Evolutionary conservation across 2,888 invertebrate species (phyloP), one percentile per base, ranked within the genome.

Genomic region (Ramazzottius varieornatus): DNA sequence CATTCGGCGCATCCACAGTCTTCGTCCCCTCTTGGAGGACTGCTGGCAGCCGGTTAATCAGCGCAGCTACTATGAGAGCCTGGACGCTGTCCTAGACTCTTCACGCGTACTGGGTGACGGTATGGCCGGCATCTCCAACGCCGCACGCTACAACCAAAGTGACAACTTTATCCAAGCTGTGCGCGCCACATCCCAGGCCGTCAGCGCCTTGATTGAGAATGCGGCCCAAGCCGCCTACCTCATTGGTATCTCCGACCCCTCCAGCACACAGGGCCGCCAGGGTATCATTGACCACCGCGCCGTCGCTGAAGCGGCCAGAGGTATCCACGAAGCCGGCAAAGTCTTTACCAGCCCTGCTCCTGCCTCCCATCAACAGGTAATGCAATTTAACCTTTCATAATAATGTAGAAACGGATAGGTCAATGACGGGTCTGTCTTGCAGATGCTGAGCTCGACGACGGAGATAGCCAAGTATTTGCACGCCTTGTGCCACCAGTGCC

Each of bases 391-490:
- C n/a, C n/a, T n/a, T 8, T 29, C 29, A 2, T 54, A 46, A 65
- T 64, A n/a, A 29, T 65, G 29, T 33, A 4, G 16, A 65, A 13
- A n/a, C 29, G 29, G 32, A 32, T 40, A 46, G 32, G 33, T 63
- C 40, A 20, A 65, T 32, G 1, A n/a, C n/a, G n/a, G n/a, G n/a
- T n/a, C n/a, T n/a, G n/a, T 65, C 34, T 69, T 70, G 0, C 78
- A 84, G 81, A 86, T 92, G 66, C 79, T 93, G 33, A 84, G 88
- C 1, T 91, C 92, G 0, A 87, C 94, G 0, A 93, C 93, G 0
- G 83, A 86, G 68, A 88, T 96, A 65, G 96, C 96, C 20, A 92
- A 91, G 75, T 91, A 96, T 78, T 94, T 96, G 0, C 88, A 89
- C 68, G 85, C 90, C 4, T 80, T 98, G 65, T 96, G 96, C 77